Conservation (phyloP, 2,888 invertebrate genomes). For the Dynastes hyllus region DNA sequence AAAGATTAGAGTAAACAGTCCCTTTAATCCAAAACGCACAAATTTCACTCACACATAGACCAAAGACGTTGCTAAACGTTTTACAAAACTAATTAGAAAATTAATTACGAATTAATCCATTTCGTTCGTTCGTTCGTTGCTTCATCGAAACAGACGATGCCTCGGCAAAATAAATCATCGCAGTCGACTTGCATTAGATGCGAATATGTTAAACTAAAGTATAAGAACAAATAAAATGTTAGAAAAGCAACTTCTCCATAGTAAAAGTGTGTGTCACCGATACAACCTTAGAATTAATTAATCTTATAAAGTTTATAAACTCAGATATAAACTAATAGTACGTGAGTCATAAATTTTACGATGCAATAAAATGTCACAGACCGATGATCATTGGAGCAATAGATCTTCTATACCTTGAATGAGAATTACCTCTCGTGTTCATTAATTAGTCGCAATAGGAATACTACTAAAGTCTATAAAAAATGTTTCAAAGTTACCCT, state of each 20-base stretch:
- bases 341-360: no score
- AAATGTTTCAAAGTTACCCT: no score
- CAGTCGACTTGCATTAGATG: neutral
- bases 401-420: no score
- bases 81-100: conserved; percentile 30
- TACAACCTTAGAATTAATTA: conserved; percentile 1
- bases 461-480: no score
- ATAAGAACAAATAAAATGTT: neutral
- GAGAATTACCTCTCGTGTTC: no score
- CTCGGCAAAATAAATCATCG: conserved; percentile 23
- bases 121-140: neutral
- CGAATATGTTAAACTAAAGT: neutral
- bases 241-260: neutral
- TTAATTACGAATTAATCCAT: conserved; percentile 29
- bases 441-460: no score
- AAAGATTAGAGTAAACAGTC: no score
- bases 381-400: no score
- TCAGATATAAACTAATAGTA: neutral
- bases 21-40: no score
- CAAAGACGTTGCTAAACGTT: neutral
- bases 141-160: neutral
- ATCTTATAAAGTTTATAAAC: neutral
- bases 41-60: no score
- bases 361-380: neutral
- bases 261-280: neutral